Percentiles rank a stretch among this genome's conserved stretches.
phyloP scores from a whole-genome alignment of 2,888 invertebrate species.

The Caenorhabditis panamensis region DNA sequence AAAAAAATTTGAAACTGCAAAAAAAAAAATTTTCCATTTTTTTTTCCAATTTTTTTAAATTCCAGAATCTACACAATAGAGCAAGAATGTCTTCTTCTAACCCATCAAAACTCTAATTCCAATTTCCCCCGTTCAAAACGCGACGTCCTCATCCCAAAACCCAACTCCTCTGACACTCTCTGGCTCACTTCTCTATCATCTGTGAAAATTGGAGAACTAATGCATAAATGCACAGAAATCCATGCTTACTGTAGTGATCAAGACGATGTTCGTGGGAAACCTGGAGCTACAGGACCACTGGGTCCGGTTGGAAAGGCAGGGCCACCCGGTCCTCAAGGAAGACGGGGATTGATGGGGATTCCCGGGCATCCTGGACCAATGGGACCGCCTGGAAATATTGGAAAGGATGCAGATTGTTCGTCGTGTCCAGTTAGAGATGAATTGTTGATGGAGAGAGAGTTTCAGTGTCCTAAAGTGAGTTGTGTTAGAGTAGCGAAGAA shows the following conservation, averaged over 20 bases:
- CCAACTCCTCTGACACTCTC: conserved; percentile 52
- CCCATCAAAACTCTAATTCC: neutral
- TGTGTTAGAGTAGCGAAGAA: neutral
- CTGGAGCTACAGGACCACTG: conserved; percentile 65
- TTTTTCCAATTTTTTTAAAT: neutral
- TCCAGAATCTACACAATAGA: conserved; percentile 3
- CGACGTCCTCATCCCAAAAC: conserved; percentile 18
- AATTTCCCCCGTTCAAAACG: conserved; percentile 24
- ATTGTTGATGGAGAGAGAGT: conserved; percentile 64
- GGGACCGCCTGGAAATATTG: conserved; percentile 76
- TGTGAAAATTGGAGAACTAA: conserved; percentile 75
- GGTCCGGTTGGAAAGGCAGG: conserved; percentile 70
- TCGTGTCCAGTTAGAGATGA: conserved; percentile 75
- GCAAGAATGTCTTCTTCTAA: neutral
- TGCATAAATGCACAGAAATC: conserved; percentile 78
- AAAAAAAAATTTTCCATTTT: no score
- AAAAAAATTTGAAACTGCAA: no score
- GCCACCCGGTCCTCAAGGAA: conserved; percentile 70
- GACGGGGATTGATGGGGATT: conserved; percentile 69
- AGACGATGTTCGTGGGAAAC: conserved; percentile 62
- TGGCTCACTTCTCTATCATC: conserved; percentile 73
- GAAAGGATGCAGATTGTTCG: conserved; percentile 76
- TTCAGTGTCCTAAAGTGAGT: conserved; percentile 67
- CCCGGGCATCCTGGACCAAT: conserved; percentile 71
- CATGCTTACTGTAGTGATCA: conserved; percentile 79